Evolutionary conservation across 1,140 invertebrate genomes (phyloP), one percentile per base, ranked within the genome.

Genomic region (Pteromalus puparum): DNA sequence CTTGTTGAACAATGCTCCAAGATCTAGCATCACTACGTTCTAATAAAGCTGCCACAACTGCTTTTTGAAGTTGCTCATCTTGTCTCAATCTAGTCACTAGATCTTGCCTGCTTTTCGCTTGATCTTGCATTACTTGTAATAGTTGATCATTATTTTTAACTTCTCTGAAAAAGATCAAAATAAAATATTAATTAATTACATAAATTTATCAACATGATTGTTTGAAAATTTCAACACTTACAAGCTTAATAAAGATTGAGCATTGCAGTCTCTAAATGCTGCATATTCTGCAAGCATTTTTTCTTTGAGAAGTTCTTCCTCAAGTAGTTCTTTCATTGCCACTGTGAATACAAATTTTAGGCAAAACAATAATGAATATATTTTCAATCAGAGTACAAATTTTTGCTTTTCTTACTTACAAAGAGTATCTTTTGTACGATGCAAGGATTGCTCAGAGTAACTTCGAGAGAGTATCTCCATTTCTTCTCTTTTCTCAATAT

Each of bases 1-100:
- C 96, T 94, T 97, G 96, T 89, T 96, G 95, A 84, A 95, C 93
- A 15, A 98, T 93, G 88, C 96, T 95, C 95, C 95, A 96, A 84
- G 95, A 95, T 88, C 95, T 94, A 13, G 96, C 94, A 93, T 97
- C 97, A 86, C 95, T 95, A 89, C 95, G 94, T 92, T 97, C 95
- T 81, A 97, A 91, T 30, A 97, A 91, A 15, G 95, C 94, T 82
- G 95, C 94, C 53, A 97, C 95, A 9, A 96, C 95, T 70, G 95
- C 95, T 91, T 95, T 96, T 90, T 97, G 97, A 38, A 97, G 89
- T 85, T 95, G 94, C 89, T 95, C 95, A 89, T 96, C 95, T 88
- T 95, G 93, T 87, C 94, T 92, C 81, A 96, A 90, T 89, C 94
- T 93, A 48, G 93, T 92, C 15, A 96, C 91, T 77, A 96, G 90